Conservation (phyloP, 1,140 invertebrate species). For the Babylonia areolata region DNA sequence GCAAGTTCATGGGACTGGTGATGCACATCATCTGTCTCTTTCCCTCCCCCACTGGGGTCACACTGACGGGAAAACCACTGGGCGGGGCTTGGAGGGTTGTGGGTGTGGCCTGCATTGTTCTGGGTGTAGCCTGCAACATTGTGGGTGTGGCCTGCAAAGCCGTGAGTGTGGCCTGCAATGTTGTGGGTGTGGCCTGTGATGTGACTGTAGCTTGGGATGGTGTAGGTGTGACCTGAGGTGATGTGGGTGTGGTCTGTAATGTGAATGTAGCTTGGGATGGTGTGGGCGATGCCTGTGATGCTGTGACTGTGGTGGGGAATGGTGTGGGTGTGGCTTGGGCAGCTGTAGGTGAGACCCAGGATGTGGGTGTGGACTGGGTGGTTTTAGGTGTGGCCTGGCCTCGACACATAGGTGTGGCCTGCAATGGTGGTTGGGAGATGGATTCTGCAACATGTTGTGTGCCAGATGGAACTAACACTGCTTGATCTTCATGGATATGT, state of each 20-base stretch:
- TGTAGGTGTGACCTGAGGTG: neutral
- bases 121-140: neutral
- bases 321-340: neutral
- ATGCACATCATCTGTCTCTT: slow-evolving; percentile 15
- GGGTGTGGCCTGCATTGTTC: too few species aligned
- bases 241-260: neutral
- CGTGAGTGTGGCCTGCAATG: neutral
- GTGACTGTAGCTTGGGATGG: neutral
- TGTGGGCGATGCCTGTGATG: neutral
- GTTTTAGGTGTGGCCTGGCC: neutral
- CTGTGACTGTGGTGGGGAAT: neutral
- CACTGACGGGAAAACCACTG: neutral
- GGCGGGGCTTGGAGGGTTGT: neutral
- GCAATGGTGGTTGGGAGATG: neutral
- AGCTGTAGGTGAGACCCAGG: neutral
- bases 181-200: neutral
- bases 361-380: neutral
- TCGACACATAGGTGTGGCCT: neutral
- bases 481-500: too few species aligned
- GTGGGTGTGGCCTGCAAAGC: neutral
- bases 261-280: neutral
- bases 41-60: neutral
- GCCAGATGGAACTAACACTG: too few species aligned
- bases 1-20: slow-evolving; percentile 21
- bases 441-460: too few species aligned